phyloP scores from a whole-genome alignment of 1,140 invertebrate species.

The Orius insidiosus region DNA sequence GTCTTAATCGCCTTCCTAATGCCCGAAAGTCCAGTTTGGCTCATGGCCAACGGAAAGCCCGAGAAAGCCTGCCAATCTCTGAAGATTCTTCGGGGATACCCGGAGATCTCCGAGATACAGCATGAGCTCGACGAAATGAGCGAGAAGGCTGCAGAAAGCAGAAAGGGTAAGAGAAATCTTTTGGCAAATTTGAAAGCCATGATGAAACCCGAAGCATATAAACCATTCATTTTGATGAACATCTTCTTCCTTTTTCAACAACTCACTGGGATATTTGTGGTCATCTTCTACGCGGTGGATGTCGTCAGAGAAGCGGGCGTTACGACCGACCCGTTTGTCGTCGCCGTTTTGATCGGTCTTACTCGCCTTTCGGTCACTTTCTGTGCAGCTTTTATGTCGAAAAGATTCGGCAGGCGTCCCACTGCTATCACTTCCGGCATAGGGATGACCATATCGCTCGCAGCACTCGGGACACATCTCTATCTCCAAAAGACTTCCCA shows the following conservation, averaged over 20 bases:
- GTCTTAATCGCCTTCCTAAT: conserved; percentile 34
- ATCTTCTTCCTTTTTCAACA: conserved; percentile 59
- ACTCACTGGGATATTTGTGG: conserved; percentile 54
- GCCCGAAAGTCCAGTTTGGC: conserved; percentile 56
- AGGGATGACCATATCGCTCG: conserved; percentile 41
- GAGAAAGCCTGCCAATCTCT: conserved; percentile 34
- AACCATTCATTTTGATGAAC: conserved; percentile 45
- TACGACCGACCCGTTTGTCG: conserved; percentile 35
- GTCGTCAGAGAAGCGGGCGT: conserved; percentile 39
- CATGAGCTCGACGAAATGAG: conserved; percentile 22
- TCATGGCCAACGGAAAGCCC: conserved; percentile 31
- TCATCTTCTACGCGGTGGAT: conserved; percentile 56
- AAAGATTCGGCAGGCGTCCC: conserved; percentile 35
- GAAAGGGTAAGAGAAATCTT: conserved; percentile 17
- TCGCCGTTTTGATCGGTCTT: conserved; percentile 35
- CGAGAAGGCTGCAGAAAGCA: conserved; percentile 10
- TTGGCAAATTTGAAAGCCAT: conserved; percentile 22
- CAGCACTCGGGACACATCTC: conserved; percentile 31
- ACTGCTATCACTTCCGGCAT: conserved; percentile 38
- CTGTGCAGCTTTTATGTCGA: conserved; percentile 31
- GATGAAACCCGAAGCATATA: conserved; percentile 23
- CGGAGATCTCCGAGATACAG: conserved; percentile 22
- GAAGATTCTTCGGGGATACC: conserved; percentile 34
- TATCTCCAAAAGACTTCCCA: conserved; percentile 18
- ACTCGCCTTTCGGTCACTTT: conserved; percentile 34